Evolutionary conservation across 2,113 vertebrate genomes (phyloP).

Genomic region (Centropus bengalensis): DNA sequence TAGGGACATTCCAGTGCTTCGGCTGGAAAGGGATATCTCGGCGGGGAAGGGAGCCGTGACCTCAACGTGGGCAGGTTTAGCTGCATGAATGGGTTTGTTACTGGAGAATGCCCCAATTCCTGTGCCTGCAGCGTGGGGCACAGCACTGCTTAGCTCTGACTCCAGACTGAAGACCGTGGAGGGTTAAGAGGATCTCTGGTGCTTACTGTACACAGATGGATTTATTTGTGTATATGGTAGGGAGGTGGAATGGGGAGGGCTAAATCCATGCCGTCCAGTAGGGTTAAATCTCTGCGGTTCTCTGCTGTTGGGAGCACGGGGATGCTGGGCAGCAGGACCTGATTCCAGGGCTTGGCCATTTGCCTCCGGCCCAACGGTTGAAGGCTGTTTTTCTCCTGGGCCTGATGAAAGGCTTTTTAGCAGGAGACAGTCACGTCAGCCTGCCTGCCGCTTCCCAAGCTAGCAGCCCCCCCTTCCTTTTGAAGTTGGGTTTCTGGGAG

Average conservation of each 20-base stretch:
- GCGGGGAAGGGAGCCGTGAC: neutral
- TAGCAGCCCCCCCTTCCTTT: neutral
- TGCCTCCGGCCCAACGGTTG: neutral
- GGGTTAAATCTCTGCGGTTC: neutral
- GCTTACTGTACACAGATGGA: slow-evolving; percentile 22
- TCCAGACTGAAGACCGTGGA: neutral
- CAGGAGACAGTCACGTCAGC: neutral
- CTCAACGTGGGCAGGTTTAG: neutral
- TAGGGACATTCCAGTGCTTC: slow-evolving; percentile 47
- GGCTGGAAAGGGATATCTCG: neutral
- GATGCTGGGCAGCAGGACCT: neutral
- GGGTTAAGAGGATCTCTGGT: slow-evolving; percentile 47
- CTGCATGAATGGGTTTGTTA: neutral
- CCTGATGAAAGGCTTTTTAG: slow-evolving; percentile 27
- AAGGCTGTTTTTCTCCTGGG: neutral
- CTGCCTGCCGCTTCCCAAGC: neutral
- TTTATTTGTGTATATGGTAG: neutral
- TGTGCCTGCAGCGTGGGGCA: neutral
- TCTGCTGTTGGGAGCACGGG: neutral
- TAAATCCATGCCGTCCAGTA: neutral
- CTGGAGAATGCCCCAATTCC: neutral
- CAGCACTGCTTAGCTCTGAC: neutral
- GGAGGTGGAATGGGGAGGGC: neutral
- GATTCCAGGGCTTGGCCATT: neutral
- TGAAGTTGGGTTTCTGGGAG: neutral